Evolutionary conservation across 2,888 invertebrate genomes (phyloP), one percentile per base, ranked within the genome.

Genomic region (Drosophila gaucha): DNA sequence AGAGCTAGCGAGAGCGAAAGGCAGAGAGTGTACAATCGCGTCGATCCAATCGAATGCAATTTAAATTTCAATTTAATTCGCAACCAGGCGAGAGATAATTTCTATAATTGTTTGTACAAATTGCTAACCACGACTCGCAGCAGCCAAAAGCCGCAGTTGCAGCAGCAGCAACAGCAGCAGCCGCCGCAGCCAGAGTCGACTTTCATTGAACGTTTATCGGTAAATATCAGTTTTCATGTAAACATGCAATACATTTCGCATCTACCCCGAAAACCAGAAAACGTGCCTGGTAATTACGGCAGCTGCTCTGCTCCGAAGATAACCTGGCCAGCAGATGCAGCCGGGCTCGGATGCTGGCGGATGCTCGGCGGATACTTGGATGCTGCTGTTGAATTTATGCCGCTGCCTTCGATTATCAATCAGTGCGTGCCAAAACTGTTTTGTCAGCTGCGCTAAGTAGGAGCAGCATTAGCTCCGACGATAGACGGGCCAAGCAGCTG

Each of bases 11-110:
- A 12, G 30, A 12, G 16, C 1, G 35, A 10, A 2, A 12, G 18
- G 20, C 47, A 59, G 78, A 69, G 65, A 73, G 41, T 1, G n/a
- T 10, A 67, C 69, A 69, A 86, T 86, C 80, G 73, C 67, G 55
- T 26, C 39, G 55, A 46, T 4, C 52, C 74, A 74, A 85, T 83
- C 84, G 84, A 80, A 78, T 86, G 82, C 86, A 83, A 83, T 86
- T 83, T 86, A 80, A 80, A 84, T 86, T 86, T 88, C 88, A 88
- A 84, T 86, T 86, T 88, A 86, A 88, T 88, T 85, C 84, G 74
- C 80, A 70, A 59, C 80, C 83, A 72, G 69, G 82, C 75, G 71
- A 83, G 74, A 85, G 86, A 87, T 86, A 85, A 85, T 88, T 88
- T 87, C 86, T 84, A 84, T 84, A 84, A 87, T 84, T 84, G 84